phyloP scores from a whole-genome alignment of 1,140 invertebrate species.

The Scaptomyza hsui region DNA sequence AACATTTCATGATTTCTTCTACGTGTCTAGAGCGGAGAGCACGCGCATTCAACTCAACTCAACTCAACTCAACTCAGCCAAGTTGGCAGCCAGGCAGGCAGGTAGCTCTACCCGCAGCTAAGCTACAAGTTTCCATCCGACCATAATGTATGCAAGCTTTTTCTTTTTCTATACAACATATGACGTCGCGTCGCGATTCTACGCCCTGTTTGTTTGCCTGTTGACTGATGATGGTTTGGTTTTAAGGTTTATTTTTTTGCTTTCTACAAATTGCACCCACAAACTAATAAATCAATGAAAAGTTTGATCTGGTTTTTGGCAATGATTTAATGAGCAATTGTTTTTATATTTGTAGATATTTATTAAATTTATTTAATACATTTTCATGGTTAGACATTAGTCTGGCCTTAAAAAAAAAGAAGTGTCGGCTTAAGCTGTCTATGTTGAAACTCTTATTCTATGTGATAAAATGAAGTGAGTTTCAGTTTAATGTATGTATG shows the following conservation, averaged over 20 bases:
- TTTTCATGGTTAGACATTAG: constrained; percentile 15
- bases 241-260: constrained; percentile 32
- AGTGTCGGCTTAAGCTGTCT: constrained; percentile 48
- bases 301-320: constrained; percentile 27
- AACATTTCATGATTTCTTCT: constrained; percentile 83
- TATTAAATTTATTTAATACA: constrained; percentile 47
- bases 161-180: constrained; percentile 25
- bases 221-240: constrained; percentile 73
- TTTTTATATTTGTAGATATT: too few relatives aligned
- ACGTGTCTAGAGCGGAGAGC: constrained; percentile 71
- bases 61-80: too few relatives aligned
- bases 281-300: constrained; percentile 66
- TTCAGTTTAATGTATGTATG: constrained; percentile 53
- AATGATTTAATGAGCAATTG: constrained; percentile 49
- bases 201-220: constrained; percentile 64
- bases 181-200: constrained; percentile 28
- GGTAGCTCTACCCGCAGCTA: constrained; percentile 14
- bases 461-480: constrained; percentile 75
- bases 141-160: constrained; percentile 63
- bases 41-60: constrained; percentile 45
- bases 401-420: constrained; percentile 35
- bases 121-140: constrained; percentile 28
- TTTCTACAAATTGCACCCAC: background rate
- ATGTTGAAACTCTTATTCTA: background rate
- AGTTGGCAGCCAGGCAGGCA: constrained; percentile 18